Percentiles rank a stretch among this genome's conserved stretches.
Conservation (phyloP, 2,888 invertebrate genomes). For the Eupithecia vulgata region DNA sequence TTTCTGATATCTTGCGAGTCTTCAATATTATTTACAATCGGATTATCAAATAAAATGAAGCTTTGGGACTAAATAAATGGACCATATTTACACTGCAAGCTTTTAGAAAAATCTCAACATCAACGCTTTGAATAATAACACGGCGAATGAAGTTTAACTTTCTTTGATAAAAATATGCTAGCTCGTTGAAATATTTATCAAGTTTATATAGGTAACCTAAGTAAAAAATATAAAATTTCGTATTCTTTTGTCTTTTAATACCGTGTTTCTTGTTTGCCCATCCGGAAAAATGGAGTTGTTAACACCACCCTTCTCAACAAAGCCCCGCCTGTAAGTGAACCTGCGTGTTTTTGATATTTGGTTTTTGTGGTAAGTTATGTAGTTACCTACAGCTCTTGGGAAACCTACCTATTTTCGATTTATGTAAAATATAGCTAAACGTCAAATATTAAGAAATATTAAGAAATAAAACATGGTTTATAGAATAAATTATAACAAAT, state of each 20-base stretch:
- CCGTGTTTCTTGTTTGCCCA: not conserved
- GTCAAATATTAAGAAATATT: too few relatives aligned
- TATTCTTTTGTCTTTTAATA: not conserved
- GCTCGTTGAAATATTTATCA: not conserved
- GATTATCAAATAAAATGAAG: not conserved
- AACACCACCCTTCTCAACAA: slow-evolving; percentile 56
- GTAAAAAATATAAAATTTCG: not conserved
- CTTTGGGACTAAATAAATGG: not conserved
- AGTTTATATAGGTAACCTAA: not conserved
- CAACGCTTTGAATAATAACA: not conserved
- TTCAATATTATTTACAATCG: not conserved
- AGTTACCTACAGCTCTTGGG: not conserved
- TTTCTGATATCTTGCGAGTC: not conserved
- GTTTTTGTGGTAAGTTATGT: not conserved
- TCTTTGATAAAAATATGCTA: too few relatives aligned
- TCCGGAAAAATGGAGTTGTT: slow-evolving; percentile 46
- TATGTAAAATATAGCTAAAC: too few relatives aligned
- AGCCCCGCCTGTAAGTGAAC: slow-evolving; percentile 45
- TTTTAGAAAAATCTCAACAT: not conserved
- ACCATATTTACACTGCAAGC: not conserved
- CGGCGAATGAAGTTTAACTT: not conserved
- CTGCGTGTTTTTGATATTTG: slow-evolving; percentile 33
- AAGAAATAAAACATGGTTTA: too few relatives aligned
- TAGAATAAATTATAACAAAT: too few relatives aligned
- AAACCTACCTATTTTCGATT: not conserved